Base-by-base conservation (phyloP, 1,140 invertebrate genomes). In the Achroia grisella region DNA sequence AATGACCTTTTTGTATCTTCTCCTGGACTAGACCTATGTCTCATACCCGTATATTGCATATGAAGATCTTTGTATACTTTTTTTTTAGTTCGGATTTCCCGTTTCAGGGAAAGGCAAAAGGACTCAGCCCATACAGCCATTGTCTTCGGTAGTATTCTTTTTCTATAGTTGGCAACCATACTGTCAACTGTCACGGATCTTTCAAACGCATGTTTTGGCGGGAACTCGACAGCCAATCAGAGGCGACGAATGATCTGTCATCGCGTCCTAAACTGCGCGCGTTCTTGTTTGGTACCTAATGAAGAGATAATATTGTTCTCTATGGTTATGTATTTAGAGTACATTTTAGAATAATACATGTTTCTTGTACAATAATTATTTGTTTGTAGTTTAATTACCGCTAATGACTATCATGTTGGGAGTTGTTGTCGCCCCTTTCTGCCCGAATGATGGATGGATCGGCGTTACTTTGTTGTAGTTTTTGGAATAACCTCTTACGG, bases 391-490 rank as follows among this genome's bases (percentile, higher is more conserved):
- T 66, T 75, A 75, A 76, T 72, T 65, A 72, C 53, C 31, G 51
- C 56, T 72, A 72, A 75, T 72, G 72, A 69, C 60, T 65, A 59
- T 67, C 57, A 65, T 56, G 68, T 65, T 54, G 53, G 39, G 23
- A 56, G 62, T 59, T 63, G 56, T 72, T 56, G 58, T 57, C 60
- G 56, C 35, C 52, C 5, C 17, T 23, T n/a, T 23, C 17, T 23
- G 17, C 6, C 49, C 15, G 33, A 29, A 46, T 34, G 58, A 63
- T 58, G 67, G 67, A 72, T 72, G 63, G 56, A 64, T 4, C 15
- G 12, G 14, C 9, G 17, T 23, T 23, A 3, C 17, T 23, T 23
- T 6, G 17, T 2, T 6, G 17, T 23, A 15, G 17, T 15, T 37
- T 37, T 37, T 15, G 35, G 35, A 37, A 37, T 37, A 37, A 37